Percentiles rank a stretch among this genome's conserved stretches.
These are phyloP conservation scores for Cerastis rubricosa DNA, from an alignment of 2,888 invertebrate genomes.

Conservation along the genomic window DNA sequence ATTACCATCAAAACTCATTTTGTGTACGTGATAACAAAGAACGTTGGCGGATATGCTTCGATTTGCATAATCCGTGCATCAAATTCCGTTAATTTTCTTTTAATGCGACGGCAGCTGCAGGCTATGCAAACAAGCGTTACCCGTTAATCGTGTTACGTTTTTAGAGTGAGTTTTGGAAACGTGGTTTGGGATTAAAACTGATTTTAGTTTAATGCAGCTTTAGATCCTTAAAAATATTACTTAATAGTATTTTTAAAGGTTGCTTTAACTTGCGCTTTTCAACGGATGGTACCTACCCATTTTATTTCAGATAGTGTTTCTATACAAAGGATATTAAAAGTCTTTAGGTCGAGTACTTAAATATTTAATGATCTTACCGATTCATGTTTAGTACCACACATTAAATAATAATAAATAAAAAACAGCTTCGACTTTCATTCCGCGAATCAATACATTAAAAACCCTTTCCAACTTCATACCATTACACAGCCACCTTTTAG, in stretches of 20 bases:
- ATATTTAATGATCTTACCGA: background rate
- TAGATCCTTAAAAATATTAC: background rate
- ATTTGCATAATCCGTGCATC: conserved; percentile 90
- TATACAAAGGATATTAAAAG: background rate
- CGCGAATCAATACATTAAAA: conserved; percentile 31
- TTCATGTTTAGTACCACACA: background rate
- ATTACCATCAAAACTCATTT: conserved; percentile 80
- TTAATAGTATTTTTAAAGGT: background rate
- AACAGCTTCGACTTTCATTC: background rate
- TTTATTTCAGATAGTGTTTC: background rate
- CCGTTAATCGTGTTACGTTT: conserved; percentile 64
- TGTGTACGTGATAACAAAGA: conserved; percentile 86
- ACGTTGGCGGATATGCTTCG: conserved; percentile 83
- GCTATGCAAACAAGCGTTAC: conserved; percentile 68
- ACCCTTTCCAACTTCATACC: conserved; percentile 27
- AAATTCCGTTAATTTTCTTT: conserved; percentile 89
- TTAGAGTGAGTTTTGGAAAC: conserved; percentile 42
- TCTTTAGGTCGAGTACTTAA: background rate
- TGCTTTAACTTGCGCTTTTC: background rate
- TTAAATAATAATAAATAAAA: background rate
- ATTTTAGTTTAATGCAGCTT: background rate
- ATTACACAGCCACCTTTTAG: conserved; percentile 29
- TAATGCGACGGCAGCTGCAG: conserved; percentile 82
- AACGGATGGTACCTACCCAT: background rate
- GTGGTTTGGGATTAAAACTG: conserved; percentile 14